A percentile compares a stretch with the other conserved stretches of the same genome.
Conservation (phyloP, 35 echinoderm and acorn worm species). For the Heliocidaris tuberculata region DNA sequence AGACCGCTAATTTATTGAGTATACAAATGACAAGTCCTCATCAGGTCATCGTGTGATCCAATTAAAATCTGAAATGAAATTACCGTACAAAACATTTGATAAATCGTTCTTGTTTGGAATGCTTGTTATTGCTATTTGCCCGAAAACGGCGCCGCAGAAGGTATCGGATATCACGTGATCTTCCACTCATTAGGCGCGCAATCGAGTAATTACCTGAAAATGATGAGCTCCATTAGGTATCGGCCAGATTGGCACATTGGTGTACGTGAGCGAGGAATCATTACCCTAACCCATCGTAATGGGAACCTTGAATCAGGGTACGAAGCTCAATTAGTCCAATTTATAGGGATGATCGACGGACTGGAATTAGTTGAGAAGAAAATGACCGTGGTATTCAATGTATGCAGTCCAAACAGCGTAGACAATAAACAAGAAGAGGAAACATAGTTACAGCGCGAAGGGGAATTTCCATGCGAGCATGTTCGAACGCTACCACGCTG, state of each 20-base stretch:
- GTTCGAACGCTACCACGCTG: not conserved
- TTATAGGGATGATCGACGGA: not conserved
- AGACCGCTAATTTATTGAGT: not conserved
- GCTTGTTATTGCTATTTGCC: not conserved
- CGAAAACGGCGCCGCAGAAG: not conserved
- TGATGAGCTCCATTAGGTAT: not conserved
- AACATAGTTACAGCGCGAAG: not conserved
- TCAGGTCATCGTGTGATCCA: not conserved
- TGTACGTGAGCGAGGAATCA: not conserved
- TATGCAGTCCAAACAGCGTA: not conserved
- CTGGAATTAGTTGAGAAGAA: not conserved
- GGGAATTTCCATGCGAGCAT: not conserved
- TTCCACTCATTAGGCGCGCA: not conserved
- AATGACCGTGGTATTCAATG: not conserved
- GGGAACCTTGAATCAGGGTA: not conserved
- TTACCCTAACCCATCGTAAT: not conserved
- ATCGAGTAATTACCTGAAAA: not conserved
- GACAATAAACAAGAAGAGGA: not conserved
- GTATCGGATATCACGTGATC: slow-evolving; percentile 9
- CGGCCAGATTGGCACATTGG: not conserved
- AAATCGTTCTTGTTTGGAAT: slow-evolving; percentile 11
- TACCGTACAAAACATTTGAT: not conserved
- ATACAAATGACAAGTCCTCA: not conserved
- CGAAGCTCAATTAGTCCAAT: not conserved
- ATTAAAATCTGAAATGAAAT: not conserved